Evolutionary conservation across 2,797 vertebrate species (phyloP).

Genomic region (Danio tinwini): DNA sequence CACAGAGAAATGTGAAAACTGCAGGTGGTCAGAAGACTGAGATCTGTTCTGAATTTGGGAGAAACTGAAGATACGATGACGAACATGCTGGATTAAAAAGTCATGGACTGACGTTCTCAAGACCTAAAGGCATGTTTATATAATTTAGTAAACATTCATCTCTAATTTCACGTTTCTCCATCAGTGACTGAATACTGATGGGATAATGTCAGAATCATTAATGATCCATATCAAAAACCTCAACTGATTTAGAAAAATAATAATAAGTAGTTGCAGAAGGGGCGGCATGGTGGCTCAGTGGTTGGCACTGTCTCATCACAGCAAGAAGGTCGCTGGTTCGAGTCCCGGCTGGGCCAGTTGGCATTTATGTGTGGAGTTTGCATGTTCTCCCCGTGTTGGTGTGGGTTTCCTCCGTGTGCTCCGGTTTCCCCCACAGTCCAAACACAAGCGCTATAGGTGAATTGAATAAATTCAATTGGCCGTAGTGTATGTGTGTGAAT

Average conservation of each 20-base stretch:
- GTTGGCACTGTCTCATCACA: too few relatives aligned
- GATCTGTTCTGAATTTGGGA: constrained; percentile 26
- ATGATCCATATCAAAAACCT: background rate
- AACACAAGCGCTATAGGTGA: too few relatives aligned
- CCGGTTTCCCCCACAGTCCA: too few relatives aligned
- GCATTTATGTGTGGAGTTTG: too few relatives aligned
- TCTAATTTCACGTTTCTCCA: background rate
- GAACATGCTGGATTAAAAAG: constrained; percentile 10
- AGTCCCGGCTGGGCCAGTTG: too few relatives aligned
- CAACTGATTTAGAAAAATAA: constrained; percentile 4
- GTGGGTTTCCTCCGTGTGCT: too few relatives aligned
- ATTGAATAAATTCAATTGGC: too few relatives aligned
- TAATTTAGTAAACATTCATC: background rate
- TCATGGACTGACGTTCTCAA: constrained; percentile 7
- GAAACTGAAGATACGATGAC: constrained; percentile 6
- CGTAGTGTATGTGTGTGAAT: too few relatives aligned
- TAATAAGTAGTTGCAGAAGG: too few relatives aligned
- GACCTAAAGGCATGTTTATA: constrained; percentile 13
- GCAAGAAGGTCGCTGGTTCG: too few relatives aligned
- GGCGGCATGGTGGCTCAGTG: too few relatives aligned
- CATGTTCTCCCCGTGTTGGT: too few relatives aligned
- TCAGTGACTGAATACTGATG: background rate
- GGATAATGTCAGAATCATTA: constrained; percentile 16
- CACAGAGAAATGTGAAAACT: constrained; percentile 9
- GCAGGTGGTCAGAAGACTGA: constrained; percentile 42